phyloP scores from a whole-genome alignment of 1,140 invertebrate genomes.

The Danaus plexippus region DNA sequence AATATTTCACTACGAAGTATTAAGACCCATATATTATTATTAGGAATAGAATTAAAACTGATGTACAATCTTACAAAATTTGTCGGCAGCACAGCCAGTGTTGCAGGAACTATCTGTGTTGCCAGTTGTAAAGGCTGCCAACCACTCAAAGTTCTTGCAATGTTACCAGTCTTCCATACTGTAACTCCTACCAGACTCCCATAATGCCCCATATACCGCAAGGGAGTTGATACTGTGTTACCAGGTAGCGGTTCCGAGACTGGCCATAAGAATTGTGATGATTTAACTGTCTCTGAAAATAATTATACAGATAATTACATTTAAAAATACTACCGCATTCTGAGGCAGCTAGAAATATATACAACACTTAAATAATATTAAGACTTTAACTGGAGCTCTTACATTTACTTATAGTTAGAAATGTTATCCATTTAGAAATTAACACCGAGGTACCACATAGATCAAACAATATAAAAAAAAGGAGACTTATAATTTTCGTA shows the following conservation, averaged over 20 bases:
- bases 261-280: conserved; percentile 80
- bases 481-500: too few relatives aligned
- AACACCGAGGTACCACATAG: too few relatives aligned
- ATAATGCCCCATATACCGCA: conserved; percentile 79
- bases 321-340: background rate
- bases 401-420: too few relatives aligned
- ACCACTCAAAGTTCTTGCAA: conserved; percentile 75
- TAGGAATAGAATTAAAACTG: too few relatives aligned
- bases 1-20: too few relatives aligned
- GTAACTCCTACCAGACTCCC: conserved; percentile 81
- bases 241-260: conserved; percentile 45
- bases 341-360: background rate
- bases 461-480: too few relatives aligned
- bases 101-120: conserved; percentile 88
- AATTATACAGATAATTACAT: background rate
- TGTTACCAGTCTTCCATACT: conserved; percentile 73
- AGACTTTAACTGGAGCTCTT: too few relatives aligned
- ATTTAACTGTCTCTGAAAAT: conserved; percentile 79
- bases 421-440: too few relatives aligned
- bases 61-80: conserved; percentile 36
- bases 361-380: too few relatives aligned
- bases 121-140: conserved; percentile 85
- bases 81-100: conserved; percentile 75
- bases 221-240: conserved; percentile 70
- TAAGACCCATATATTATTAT: too few relatives aligned